These are phyloP conservation scores for Pyrgilauda ruficollis DNA, from an alignment of 2,113 vertebrate genomes.

Conservation along the genomic window DNA sequence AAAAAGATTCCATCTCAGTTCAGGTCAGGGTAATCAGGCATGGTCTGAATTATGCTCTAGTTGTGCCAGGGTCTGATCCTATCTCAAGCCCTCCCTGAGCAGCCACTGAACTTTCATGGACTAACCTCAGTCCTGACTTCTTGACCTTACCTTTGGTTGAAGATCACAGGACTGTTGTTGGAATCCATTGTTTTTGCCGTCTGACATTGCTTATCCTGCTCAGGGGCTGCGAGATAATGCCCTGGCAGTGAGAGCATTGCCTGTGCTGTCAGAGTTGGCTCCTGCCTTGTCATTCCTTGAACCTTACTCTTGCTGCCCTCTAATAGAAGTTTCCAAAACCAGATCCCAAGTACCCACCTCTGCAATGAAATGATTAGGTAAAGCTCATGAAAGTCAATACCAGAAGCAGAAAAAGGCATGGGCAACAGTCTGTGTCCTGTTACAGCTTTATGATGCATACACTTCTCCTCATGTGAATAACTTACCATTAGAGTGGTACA, in stretches of 20 bases:
- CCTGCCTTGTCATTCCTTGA: neutral
- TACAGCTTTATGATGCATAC: neutral
- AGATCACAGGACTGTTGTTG: neutral
- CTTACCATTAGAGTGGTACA: neutral
- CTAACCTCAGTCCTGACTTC: neutral
- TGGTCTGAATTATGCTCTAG: neutral
- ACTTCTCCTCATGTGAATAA: neutral
- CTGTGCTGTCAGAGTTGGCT: neutral
- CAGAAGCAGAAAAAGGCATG: neutral
- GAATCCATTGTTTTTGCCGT: neutral
- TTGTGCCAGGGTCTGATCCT: neutral
- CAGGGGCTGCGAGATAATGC: neutral
- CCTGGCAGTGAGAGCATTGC: neutral
- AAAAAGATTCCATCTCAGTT: fast-evolving
- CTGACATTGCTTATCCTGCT: neutral
- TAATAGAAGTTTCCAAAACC: neutral
- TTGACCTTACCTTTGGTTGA: neutral
- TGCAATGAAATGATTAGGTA: neutral
- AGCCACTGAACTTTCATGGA: neutral
- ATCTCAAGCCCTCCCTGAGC: neutral
- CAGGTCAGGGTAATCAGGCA: neutral
- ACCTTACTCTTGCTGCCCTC: neutral
- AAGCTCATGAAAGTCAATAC: neutral
- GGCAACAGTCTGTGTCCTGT: neutral
- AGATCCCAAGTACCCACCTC: neutral